These are phyloP conservation scores for Helicoverpa assulta DNA, from an alignment of 2,888 invertebrate species.

Conservation along the genomic window DNA sequence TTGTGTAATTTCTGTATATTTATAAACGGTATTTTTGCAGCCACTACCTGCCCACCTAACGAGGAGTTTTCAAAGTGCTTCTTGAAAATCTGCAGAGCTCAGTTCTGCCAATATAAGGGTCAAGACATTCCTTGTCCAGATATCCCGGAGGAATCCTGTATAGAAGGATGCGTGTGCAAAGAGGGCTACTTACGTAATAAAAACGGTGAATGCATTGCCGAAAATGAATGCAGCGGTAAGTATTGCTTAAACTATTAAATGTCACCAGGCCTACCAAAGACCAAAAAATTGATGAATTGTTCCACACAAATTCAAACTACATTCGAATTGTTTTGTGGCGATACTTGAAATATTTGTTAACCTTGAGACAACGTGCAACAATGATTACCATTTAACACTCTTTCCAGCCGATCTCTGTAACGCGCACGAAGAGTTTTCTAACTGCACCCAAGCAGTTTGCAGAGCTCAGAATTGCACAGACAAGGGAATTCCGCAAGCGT, in stretches of 20 bases:
- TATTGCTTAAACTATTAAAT: too few species aligned
- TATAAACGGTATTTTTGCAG: not conserved
- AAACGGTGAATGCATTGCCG: slow-evolving; percentile 6
- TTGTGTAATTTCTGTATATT: too few species aligned
- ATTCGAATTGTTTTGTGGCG: not conserved
- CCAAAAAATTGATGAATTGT: too few species aligned
- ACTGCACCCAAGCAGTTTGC: too few species aligned
- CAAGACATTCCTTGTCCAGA: not conserved
- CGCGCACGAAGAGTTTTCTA: too few species aligned
- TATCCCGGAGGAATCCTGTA: not conserved
- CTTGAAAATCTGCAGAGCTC: slow-evolving; percentile 24
- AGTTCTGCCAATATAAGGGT: slow-evolving; percentile 17
- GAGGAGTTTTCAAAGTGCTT: slow-evolving; percentile 36
- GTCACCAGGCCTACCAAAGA: too few species aligned
- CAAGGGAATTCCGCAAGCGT: too few species aligned
- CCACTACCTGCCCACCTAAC: not conserved
- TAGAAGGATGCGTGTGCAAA: slow-evolving; percentile 9
- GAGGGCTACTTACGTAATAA: not conserved
- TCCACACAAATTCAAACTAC: too few species aligned
- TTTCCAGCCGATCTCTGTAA: not conserved
- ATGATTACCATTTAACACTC: too few species aligned
- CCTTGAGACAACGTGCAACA: too few species aligned
- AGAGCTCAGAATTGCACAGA: too few species aligned
- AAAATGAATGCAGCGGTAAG: not conserved
- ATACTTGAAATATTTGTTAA: too few species aligned